phyloP scores from a whole-genome alignment of 2,113 vertebrate species.

The Malurus elegans region DNA sequence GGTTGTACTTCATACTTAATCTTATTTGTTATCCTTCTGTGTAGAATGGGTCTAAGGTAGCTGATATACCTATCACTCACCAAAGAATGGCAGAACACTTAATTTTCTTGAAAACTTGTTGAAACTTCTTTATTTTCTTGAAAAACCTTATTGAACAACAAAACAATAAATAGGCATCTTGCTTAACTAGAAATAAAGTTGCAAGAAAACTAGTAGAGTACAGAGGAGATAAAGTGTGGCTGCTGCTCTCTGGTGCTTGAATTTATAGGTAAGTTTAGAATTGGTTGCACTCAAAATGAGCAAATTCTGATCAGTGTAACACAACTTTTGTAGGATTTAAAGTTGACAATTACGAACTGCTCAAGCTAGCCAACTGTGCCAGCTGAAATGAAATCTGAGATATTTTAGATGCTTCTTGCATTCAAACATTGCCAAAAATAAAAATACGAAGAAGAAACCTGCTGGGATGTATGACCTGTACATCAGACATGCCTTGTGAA shows the following conservation, averaged over 20 bases:
- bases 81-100: background rate
- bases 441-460: background rate
- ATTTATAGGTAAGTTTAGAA: background rate
- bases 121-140: background rate
- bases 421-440: conserved; percentile 20
- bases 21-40: background rate
- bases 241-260: background rate
- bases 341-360: background rate
- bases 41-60: background rate
- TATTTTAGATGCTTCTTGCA: conserved; percentile 25
- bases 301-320: conserved; percentile 21
- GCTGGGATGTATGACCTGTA: background rate
- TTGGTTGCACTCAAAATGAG: background rate
- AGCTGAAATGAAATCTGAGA: background rate
- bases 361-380: background rate
- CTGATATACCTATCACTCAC: background rate
- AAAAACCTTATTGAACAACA: background rate
- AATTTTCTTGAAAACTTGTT: background rate
- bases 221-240: background rate
- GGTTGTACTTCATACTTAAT: background rate
- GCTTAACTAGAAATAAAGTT: background rate
- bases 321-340: background rate
- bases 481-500: background rate
- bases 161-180: background rate
- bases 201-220: accelerated